phyloP scores from a whole-genome alignment of 2,113 vertebrate species.

The Sturnira hondurensis region DNA sequence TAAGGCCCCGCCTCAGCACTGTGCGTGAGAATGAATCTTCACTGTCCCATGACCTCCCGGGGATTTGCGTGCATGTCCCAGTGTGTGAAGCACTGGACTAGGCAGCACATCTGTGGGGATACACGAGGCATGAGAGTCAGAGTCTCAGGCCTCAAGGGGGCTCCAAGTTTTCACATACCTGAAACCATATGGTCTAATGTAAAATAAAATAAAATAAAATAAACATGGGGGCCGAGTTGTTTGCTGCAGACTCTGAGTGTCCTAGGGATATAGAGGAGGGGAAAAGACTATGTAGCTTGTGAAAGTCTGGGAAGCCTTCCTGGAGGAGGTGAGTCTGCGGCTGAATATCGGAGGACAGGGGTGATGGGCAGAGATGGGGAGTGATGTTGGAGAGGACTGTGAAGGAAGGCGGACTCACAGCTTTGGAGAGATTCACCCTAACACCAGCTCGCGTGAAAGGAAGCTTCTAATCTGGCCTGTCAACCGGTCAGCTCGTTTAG shows the following conservation, averaged over 20 bases:
- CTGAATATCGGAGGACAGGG: not conserved
- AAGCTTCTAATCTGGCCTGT: not conserved
- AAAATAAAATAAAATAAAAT: not conserved
- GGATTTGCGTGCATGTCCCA: not conserved
- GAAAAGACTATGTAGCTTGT: not conserved
- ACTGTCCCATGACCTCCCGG: not conserved
- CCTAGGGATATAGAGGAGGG: not conserved
- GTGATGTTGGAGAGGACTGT: not conserved
- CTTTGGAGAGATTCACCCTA: not conserved
- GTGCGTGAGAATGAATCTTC: not conserved
- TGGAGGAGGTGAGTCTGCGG: not conserved
- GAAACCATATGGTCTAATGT: not conserved
- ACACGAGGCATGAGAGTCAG: not conserved
- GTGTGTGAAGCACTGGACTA: not conserved
- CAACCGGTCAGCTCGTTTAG: not conserved
- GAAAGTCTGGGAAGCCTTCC: not conserved
- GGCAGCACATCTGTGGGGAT: not conserved
- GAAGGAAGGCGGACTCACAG: not conserved
- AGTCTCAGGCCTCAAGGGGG: not conserved
- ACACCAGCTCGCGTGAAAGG: not conserved
- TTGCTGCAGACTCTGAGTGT: not conserved
- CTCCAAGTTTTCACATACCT: not conserved
- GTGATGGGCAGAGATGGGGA: not conserved
- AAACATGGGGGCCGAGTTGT: not conserved
- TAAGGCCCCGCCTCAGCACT: not conserved